Percentiles rank a stretch among this genome's conserved stretches.
Evolutionary conservation across 2,888 invertebrate species (phyloP).

Genomic region (Phalera bucephala): DNA sequence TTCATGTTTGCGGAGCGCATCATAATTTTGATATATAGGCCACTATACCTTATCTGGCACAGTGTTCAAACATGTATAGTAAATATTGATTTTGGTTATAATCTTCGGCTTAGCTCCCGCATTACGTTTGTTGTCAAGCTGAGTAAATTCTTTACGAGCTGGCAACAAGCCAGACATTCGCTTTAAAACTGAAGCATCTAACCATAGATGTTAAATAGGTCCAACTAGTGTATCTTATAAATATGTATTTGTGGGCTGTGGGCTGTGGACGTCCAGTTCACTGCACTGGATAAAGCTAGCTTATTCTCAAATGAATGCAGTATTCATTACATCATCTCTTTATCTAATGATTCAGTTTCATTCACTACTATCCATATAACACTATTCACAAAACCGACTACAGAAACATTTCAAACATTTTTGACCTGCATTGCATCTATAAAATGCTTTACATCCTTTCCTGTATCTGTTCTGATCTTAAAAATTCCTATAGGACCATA

Average conservation of each 20-base stretch:
- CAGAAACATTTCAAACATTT: too few species aligned
- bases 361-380: too few species aligned
- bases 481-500: too few species aligned
- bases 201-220: not conserved
- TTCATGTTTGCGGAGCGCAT: conserved; percentile 20
- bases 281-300: not conserved
- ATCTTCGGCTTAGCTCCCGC: conserved; percentile 22
- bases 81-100: conserved; percentile 24
- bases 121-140: conserved; percentile 8
- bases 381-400: too few species aligned
- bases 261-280: not conserved
- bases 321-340: too few species aligned
- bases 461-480: too few species aligned
- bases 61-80: conserved; percentile 15
- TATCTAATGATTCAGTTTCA: too few species aligned
- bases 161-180: not conserved
- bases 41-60: conserved; percentile 17
- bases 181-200: not conserved
- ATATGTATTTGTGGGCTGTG: not conserved
- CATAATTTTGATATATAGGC: conserved; percentile 31
- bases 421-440: too few species aligned
- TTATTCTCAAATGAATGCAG: not conserved
- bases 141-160: not conserved
- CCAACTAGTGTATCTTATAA: not conserved
- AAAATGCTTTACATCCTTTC: too few species aligned